Evolutionary conservation across 2,888 invertebrate species (phyloP).

Genomic region (Peribatodes rhomboidaria): DNA sequence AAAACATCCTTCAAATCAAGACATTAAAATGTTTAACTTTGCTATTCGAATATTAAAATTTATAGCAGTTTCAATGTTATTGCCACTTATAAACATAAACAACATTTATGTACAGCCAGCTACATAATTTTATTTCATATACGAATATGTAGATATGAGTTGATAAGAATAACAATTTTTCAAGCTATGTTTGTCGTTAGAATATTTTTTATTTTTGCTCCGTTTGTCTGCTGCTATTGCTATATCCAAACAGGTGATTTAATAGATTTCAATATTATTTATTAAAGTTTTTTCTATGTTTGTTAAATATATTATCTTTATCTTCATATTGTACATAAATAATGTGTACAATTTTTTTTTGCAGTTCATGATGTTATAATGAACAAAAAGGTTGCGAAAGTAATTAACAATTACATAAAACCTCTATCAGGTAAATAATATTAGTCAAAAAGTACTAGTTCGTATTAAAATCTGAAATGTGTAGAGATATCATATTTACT

Average conservation of each 20-base stretch:
- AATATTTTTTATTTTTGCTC: constrained; percentile 7
- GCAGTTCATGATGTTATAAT: constrained; percentile 20
- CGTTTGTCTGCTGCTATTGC: constrained; percentile 6
- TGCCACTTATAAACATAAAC: constrained; percentile 3
- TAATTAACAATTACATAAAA: constrained; percentile 53
- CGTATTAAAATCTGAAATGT: no score
- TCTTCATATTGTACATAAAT: no score
- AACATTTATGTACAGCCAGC: constrained; percentile 4
- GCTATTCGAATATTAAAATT: neutral
- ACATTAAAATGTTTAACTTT: neutral
- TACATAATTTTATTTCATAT: no score
- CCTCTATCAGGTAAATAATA: constrained; percentile 54
- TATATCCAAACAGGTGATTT: constrained; percentile 3
- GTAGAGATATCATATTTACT: no score
- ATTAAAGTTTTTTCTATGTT: neutral
- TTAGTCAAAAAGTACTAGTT: no score
- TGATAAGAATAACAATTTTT: constrained; percentile 11
- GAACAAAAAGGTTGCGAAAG: constrained; percentile 43
- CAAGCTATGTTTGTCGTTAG: constrained; percentile 19
- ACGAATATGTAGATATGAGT: no score
- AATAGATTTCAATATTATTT: neutral
- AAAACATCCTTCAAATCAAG: neutral
- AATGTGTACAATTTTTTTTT: no score
- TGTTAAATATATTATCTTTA: neutral
- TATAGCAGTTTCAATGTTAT: constrained; percentile 8